These are phyloP conservation scores for Sarcophaga carnaria DNA, from an alignment of 2,888 invertebrate species.

Conservation along the genomic window DNA sequence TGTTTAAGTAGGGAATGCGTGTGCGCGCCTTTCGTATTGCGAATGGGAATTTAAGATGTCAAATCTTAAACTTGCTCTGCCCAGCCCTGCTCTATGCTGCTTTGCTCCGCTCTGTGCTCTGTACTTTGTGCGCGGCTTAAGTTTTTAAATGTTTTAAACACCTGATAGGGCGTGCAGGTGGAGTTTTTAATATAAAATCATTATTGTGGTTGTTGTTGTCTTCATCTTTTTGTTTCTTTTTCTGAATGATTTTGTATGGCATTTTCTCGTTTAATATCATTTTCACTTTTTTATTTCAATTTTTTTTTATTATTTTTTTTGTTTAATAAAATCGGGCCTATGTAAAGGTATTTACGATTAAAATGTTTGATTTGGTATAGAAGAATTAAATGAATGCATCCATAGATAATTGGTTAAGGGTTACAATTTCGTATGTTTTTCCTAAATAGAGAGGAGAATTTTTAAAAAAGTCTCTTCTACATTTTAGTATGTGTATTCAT, in stretches of 20 bases:
- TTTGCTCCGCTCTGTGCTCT: conserved; percentile 41
- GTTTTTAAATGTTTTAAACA: conserved; percentile 76
- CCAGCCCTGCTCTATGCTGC: conserved; percentile 42
- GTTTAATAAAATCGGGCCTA: conserved; percentile 28
- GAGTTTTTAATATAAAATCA: conserved; percentile 64
- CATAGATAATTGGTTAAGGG: conserved; percentile 10
- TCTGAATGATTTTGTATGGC: conserved; percentile 17
- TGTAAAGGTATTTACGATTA: conserved; percentile 23
- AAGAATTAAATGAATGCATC: conserved; percentile 35
- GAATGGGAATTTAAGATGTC: conserved; percentile 65
- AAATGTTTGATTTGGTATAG: conserved; percentile 38
- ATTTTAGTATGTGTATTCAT: no score
- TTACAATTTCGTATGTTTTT: neutral
- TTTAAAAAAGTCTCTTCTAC: no score
- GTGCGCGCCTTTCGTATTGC: neutral
- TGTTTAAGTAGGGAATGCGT: conserved; percentile 22
- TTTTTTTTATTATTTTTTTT: neutral
- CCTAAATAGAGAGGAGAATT: no score
- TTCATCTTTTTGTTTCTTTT: conserved; percentile 18
- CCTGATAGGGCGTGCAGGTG: conserved; percentile 77
- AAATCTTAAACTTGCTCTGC: conserved; percentile 73
- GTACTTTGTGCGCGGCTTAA: conserved; percentile 49
- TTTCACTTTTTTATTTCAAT: conserved; percentile 57
- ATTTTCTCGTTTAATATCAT: conserved; percentile 43
- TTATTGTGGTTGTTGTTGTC: neutral